These are phyloP conservation scores for Myopa testacea DNA, from an alignment of 2,888 invertebrate genomes.

Conservation along the genomic window DNA sequence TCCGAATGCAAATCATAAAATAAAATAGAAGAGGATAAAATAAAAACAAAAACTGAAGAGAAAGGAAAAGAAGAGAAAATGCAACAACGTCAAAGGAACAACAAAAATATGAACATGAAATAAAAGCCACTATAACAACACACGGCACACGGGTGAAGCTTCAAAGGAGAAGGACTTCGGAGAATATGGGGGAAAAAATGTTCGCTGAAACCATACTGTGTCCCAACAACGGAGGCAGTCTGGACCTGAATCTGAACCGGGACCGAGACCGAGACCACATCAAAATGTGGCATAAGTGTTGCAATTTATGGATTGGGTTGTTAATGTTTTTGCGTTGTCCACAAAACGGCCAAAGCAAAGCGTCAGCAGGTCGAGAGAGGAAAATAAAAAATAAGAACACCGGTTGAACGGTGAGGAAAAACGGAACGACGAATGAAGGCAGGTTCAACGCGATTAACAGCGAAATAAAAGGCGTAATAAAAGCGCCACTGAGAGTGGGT, in stretches of 20 bases:
- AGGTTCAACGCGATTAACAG: constrained; percentile 47
- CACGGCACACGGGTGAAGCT: background rate
- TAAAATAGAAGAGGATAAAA: constrained; percentile 32
- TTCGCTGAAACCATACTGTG: background rate
- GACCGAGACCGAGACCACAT: constrained; percentile 38
- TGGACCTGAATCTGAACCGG: background rate
- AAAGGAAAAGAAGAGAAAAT: constrained; percentile 24
- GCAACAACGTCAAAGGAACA: constrained; percentile 16
- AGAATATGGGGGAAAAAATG: background rate
- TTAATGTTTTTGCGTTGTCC: constrained; percentile 40
- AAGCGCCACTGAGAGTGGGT: background rate
- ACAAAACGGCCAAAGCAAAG: constrained; percentile 35
- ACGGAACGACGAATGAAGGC: constrained; percentile 24
- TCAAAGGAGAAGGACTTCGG: background rate
- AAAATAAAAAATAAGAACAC: background rate
- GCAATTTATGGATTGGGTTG: constrained; percentile 47
- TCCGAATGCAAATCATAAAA: constrained; percentile 52
- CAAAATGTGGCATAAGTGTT: constrained; percentile 47
- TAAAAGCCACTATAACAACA: background rate
- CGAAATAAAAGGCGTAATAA: constrained; percentile 52
- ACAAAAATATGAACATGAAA: background rate
- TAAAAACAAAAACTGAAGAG: constrained; percentile 10
- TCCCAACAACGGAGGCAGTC: background rate
- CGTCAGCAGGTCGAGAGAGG: background rate
- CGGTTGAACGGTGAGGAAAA: background rate